Evolutionary conservation across 2,888 invertebrate genomes (phyloP), one percentile per base, ranked within the genome.

Genomic region (Limnephilus rhombicus): DNA sequence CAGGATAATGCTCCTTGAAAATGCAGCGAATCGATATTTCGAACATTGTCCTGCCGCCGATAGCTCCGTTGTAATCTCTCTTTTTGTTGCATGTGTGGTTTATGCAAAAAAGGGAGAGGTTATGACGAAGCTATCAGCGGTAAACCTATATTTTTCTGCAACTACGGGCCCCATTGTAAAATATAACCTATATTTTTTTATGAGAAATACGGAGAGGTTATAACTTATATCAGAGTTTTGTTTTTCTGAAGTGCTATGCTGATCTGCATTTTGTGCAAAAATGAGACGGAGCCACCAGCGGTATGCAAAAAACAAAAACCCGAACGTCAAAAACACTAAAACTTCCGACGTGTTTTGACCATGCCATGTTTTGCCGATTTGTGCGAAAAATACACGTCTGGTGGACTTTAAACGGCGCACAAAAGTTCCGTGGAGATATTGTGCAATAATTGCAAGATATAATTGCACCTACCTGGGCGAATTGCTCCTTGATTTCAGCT

Each of bases 401-500:
- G 12, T 13, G 29, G n/a, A 86, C 86, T 86, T 86, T 49, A 86
- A 49, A n/a, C 86, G 1, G n/a, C 3, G 86, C 29, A 45, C 15
- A 29, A 45, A 49, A 86, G 86, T n/a, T 49, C 9, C 41, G n/a
- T 15, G 49, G 45, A 86, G 29, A 37, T 49, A 5, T 45, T 49
- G 29, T 24, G 86, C 29, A 45, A 53, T 18, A 53, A 68, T n/a
- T 68, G 24, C 24, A 68, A 68, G 68, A 68, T 24, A 68, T n/a
- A 68, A 68, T 9, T 68, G 68, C 93, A 95, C 96, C 96, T 96
- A 98, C 98, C 96, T 97, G 97, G 94, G 96, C 96, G 95, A 98
- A 98, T 95, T 98, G 97, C 95, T 98, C 98, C 94, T 97, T 96
- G 94, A 98, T 97, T 96, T 98, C 98, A 93, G 97, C 96, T 94